phyloP scores from a whole-genome alignment of 1,140 invertebrate species.

The Drosophila cardini region DNA sequence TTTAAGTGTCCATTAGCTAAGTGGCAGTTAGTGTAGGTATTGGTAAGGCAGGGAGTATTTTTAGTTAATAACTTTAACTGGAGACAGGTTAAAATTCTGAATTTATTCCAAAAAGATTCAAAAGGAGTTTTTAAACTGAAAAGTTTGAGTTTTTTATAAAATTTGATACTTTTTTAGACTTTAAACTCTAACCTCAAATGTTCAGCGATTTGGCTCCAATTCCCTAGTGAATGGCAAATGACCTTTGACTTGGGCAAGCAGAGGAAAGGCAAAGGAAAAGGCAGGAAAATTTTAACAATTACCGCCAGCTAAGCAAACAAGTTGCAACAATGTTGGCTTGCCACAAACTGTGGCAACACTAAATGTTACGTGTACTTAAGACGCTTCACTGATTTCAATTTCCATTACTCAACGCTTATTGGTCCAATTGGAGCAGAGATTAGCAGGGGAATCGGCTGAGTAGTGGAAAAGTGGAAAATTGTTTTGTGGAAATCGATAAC shows the following conservation, averaged over 20 bases:
- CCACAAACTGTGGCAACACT: slow-evolving; percentile 28
- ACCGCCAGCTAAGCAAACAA: slow-evolving; percentile 8
- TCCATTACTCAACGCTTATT: slow-evolving; percentile 20
- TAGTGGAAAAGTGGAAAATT: slow-evolving; percentile 26
- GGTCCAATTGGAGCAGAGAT: neutral
- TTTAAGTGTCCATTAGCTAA: neutral
- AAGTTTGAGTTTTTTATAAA: too few relatives aligned
- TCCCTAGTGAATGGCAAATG: neutral
- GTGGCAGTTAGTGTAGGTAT: neutral
- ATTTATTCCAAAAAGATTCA: too few relatives aligned
- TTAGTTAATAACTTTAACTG: neutral
- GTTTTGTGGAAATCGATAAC: slow-evolving; percentile 18
- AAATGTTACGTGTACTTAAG: slow-evolving; percentile 11
- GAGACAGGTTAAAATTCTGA: too few relatives aligned
- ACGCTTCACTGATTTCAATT: slow-evolving; percentile 43
- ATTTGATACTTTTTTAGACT: too few relatives aligned
- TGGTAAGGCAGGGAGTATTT: neutral
- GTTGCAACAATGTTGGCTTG: slow-evolving; percentile 10
- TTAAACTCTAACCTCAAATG: neutral
- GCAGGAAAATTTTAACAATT: neutral
- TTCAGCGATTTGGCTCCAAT: neutral
- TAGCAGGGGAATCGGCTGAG: slow-evolving; percentile 1
- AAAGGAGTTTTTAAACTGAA: too few relatives aligned
- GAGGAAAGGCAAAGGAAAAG: neutral
- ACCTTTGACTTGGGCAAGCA: neutral